Percentiles rank a stretch among this genome's conserved stretches.
Conservation (phyloP, 2,888 invertebrate genomes). For the Leptopilina syphax region DNA sequence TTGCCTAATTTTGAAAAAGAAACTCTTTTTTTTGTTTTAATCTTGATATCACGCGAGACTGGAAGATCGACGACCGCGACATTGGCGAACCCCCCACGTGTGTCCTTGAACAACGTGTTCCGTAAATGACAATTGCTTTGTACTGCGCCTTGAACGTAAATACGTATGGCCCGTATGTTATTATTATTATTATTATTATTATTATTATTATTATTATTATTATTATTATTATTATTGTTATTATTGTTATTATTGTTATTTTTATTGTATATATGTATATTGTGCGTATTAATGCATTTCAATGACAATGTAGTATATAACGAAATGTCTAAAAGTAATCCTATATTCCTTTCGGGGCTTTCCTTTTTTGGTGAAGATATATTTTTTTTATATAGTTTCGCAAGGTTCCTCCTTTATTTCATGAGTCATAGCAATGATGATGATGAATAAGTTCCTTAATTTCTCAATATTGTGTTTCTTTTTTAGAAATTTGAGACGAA, state of each 20-base stretch:
- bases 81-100: constrained; percentile 26
- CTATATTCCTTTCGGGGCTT: neutral
- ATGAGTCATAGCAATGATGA: neutral
- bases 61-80: constrained; percentile 27
- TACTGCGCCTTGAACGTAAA: constrained; percentile 24
- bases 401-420: neutral
- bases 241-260: neutral
- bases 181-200: too few relatives aligned
- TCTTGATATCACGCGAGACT: neutral
- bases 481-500: too few relatives aligned
- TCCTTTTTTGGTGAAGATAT: neutral
- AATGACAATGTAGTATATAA: neutral
- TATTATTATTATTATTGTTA: constrained; percentile 17
- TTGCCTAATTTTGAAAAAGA: neutral
- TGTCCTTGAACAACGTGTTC: constrained; percentile 14
- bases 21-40: neutral
- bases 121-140: constrained; percentile 26
- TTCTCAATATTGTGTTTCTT: neutral
- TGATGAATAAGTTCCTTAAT: neutral
- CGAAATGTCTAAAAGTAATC: neutral
- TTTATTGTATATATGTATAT: neutral
- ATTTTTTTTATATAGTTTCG: neutral
- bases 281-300: neutral
- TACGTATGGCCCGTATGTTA: neutral
- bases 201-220: constrained; percentile 12